phyloP scores from a whole-genome alignment of 2,797 vertebrate species.

The Clamator glandarius region DNA sequence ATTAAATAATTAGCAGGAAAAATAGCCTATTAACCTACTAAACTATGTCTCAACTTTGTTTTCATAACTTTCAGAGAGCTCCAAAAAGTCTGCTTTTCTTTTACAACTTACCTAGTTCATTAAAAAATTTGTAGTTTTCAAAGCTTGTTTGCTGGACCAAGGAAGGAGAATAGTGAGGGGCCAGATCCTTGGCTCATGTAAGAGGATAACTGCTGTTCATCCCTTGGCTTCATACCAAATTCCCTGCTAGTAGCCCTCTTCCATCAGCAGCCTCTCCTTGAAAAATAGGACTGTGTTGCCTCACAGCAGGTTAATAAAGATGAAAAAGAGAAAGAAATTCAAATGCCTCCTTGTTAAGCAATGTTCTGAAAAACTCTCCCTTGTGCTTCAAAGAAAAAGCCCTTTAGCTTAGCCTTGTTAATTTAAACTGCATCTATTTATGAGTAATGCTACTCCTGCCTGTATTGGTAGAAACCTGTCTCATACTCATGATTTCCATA shows the following conservation, averaged over 20 bases:
- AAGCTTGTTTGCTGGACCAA: background rate
- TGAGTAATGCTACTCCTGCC: background rate
- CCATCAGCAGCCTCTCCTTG: background rate
- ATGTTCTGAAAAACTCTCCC: background rate
- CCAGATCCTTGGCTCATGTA: background rate
- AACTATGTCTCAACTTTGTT: background rate
- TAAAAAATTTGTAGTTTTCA: background rate
- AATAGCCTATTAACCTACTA: background rate
- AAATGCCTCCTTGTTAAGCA: background rate
- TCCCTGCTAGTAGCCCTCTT: background rate
- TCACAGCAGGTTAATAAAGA: constrained; percentile 32
- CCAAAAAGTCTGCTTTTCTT: background rate
- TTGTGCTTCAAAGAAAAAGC: background rate
- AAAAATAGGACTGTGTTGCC: background rate
- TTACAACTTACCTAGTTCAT: background rate
- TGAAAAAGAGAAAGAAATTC: background rate
- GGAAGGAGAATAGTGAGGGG: background rate
- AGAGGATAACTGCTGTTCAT: background rate
- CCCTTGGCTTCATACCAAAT: background rate
- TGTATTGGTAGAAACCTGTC: background rate
- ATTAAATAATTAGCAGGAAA: constrained; percentile 5
- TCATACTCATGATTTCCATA: background rate
- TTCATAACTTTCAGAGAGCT: background rate
- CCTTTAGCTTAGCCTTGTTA: background rate
- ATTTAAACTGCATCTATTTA: background rate